Percentiles rank a stretch among this genome's conserved stretches.
phyloP scores from a whole-genome alignment of 1,140 invertebrate genomes.

The Drosophila sp. region DNA sequence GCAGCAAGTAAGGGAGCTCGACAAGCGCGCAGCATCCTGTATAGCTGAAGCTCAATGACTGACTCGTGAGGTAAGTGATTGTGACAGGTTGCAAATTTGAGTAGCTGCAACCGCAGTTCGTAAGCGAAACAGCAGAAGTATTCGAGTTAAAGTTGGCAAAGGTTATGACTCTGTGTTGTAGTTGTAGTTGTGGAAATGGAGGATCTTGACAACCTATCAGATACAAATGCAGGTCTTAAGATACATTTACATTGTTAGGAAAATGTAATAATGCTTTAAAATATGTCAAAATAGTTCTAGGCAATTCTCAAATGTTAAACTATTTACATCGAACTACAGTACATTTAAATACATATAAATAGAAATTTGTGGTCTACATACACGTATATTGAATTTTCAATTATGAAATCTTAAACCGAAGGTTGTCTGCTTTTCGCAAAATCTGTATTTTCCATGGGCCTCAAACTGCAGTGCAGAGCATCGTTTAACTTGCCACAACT shows the following conservation, averaged over 20 bases:
- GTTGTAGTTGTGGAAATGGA: background rate
- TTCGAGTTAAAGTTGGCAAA: constrained; percentile 6
- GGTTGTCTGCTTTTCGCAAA: constrained; percentile 5
- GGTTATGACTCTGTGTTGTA: background rate
- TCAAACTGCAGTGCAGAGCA: constrained; percentile 21
- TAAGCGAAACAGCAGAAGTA: constrained; percentile 13
- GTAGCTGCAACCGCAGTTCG: constrained; percentile 36
- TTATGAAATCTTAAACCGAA: background rate
- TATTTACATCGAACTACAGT: too few relatives aligned
- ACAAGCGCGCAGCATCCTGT: constrained; percentile 15
- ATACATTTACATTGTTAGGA: background rate
- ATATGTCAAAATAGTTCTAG: too few relatives aligned
- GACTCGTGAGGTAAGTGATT: constrained; percentile 48
- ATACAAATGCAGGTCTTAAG: background rate
- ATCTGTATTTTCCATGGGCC: constrained; percentile 16
- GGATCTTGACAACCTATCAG: constrained; percentile 8
- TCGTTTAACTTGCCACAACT: constrained; percentile 39
- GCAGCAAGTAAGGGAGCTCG: constrained; percentile 1
- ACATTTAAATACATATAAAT: too few relatives aligned
- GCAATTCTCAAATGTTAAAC: too few relatives aligned
- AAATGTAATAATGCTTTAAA: constrained; percentile 1
- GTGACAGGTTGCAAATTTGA: constrained; percentile 43
- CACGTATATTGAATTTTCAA: constrained; percentile 7
- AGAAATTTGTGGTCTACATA: background rate
- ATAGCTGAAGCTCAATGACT: background rate